Evolutionary conservation across 53 echinoderm and acorn worm genomes (phyloP).

Genomic region (Astropecten irregularis): DNA sequence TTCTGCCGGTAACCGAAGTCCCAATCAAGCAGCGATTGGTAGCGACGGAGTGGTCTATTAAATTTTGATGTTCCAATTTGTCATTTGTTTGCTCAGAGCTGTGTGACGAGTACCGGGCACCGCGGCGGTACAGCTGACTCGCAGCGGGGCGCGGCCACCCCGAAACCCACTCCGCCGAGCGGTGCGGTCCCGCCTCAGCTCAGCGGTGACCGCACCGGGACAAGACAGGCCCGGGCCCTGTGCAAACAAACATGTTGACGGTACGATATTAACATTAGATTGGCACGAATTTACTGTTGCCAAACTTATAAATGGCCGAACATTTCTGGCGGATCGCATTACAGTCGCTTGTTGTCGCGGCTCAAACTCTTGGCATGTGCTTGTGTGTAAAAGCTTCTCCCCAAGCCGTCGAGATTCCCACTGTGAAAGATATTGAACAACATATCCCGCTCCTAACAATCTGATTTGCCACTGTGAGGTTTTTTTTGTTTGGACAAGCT

Average conservation of each 20-base stretch:
- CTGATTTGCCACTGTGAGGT: slow-evolving; percentile 17
- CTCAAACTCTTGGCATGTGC: background rate
- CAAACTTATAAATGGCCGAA: slow-evolving; percentile 29
- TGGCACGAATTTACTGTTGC: slow-evolving; percentile 57
- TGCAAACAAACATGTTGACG: slow-evolving; percentile 70
- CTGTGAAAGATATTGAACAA: slow-evolving; percentile 24
- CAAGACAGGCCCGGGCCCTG: slow-evolving; percentile 43
- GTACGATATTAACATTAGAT: slow-evolving; percentile 34
- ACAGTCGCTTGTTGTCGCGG: slow-evolving; percentile 8
- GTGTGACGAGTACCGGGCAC: slow-evolving; percentile 50
- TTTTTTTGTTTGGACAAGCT: slow-evolving; percentile 58
- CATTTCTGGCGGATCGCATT: slow-evolving; percentile 43
- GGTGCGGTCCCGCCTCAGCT: slow-evolving; percentile 14
- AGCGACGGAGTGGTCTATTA: slow-evolving; percentile 71
- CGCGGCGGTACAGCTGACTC: slow-evolving; percentile 55
- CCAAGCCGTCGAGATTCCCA: background rate
- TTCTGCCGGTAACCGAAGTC: slow-evolving; percentile 35
- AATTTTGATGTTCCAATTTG: slow-evolving; percentile 69
- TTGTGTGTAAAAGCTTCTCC: slow-evolving; percentile 27
- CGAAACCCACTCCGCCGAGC: slow-evolving; percentile 16
- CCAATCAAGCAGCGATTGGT: slow-evolving; percentile 62
- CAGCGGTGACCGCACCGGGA: slow-evolving; percentile 42
- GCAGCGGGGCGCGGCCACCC: slow-evolving; percentile 57
- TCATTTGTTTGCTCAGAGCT: slow-evolving; percentile 68
- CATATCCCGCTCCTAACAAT: slow-evolving; percentile 1